Conservation (phyloP, 2,113 vertebrate genomes). For the Pelmatolapia mariae region DNA sequence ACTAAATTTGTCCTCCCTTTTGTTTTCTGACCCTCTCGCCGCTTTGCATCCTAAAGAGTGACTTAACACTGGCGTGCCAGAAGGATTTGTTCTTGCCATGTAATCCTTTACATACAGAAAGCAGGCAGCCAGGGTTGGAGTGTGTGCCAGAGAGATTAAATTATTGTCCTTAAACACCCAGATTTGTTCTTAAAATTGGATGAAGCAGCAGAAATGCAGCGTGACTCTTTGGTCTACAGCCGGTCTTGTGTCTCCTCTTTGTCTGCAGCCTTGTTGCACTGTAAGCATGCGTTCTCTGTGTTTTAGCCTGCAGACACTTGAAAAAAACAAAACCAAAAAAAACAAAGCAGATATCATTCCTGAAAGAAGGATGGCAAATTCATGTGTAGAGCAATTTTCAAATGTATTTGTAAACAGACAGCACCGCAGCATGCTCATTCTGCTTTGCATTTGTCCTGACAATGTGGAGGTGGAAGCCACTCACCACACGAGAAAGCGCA, state of each 20-base stretch:
- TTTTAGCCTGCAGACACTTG: conserved; percentile 35
- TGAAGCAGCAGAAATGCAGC: background rate
- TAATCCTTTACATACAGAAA: background rate
- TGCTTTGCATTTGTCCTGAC: background rate
- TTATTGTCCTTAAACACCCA: background rate
- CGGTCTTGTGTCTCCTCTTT: background rate
- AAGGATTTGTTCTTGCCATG: background rate
- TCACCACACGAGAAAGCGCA: conserved; percentile 74
- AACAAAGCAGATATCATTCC: background rate
- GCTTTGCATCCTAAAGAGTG: background rate
- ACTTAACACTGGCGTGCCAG: background rate
- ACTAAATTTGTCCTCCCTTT: background rate
- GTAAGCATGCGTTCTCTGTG: background rate
- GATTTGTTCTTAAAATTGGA: background rate
- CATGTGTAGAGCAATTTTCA: background rate
- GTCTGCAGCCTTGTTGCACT: background rate
- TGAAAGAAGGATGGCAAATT: background rate
- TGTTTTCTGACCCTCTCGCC: background rate
- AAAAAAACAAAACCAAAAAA: background rate
- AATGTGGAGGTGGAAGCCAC: background rate
- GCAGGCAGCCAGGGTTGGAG: background rate
- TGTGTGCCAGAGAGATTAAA: background rate
- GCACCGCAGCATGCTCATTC: background rate
- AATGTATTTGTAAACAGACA: background rate
- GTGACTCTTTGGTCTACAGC: background rate